These are phyloP conservation scores for Zosterops borbonicus DNA, from an alignment of 2,113 vertebrate genomes.

Conservation along the genomic window DNA sequence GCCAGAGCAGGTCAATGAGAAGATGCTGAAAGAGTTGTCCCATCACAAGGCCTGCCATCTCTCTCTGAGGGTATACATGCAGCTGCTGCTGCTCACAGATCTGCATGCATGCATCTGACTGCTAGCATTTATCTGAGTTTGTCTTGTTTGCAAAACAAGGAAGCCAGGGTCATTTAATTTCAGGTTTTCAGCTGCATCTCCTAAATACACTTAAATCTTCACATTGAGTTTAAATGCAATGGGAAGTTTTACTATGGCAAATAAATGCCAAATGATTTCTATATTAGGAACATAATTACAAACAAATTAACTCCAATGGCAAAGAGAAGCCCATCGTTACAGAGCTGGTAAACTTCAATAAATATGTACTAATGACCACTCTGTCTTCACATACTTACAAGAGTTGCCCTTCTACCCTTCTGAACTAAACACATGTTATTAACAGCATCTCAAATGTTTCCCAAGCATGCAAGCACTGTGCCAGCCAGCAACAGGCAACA, in stretches of 20 bases:
- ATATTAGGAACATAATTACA: conserved; percentile 49
- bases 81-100: neutral
- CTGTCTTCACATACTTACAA: neutral
- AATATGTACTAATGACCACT: neutral
- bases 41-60: neutral
- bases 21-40: neutral
- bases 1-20: neutral
- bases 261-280: conserved; percentile 51
- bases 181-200: neutral
- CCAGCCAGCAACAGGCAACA: neutral
- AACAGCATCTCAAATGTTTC: neutral
- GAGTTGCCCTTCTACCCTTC: neutral
- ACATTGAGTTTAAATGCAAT: conserved; percentile 26
- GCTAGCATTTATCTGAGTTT: neutral
- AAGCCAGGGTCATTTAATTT: conserved; percentile 40
- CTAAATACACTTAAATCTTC: conserved; percentile 29
- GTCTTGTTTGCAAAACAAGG: neutral
- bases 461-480: neutral
- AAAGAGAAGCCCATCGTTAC: conserved; percentile 33
- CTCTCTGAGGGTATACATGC: neutral
- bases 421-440: neutral
- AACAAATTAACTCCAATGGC: neutral
- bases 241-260: conserved; percentile 35
- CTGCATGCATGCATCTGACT: neutral
- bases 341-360: conserved; percentile 18